Evolutionary conservation across 2,888 invertebrate species (phyloP).

Genomic region (Heteromurus nitidus): DNA sequence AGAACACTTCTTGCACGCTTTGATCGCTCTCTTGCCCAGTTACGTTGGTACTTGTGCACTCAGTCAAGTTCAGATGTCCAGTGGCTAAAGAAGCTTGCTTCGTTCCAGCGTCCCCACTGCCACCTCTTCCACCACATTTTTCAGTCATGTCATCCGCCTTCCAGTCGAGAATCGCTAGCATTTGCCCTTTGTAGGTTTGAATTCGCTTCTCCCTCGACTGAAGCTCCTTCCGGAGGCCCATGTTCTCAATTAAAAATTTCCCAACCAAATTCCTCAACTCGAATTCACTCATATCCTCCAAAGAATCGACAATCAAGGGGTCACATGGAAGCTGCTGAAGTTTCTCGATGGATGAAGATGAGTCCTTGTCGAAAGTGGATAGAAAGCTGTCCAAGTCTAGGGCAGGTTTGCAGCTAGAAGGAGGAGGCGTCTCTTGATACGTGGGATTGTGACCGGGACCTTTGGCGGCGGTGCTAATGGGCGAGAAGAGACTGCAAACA

Average conservation of each 20-base stretch:
- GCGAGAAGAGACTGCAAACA: slow-evolving; percentile 13
- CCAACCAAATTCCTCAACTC: slow-evolving; percentile 32
- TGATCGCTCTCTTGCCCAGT: neutral
- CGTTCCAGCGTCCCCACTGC: neutral
- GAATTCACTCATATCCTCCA: slow-evolving; percentile 10
- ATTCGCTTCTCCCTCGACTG: slow-evolving; percentile 32
- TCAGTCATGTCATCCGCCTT: slow-evolving; percentile 3
- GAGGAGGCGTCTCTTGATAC: neutral
- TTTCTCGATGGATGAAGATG: neutral
- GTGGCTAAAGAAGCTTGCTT: neutral
- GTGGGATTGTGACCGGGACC: no score
- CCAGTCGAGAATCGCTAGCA: slow-evolving; percentile 53
- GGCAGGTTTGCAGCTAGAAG: neutral
- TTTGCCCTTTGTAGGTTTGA: slow-evolving; percentile 46
- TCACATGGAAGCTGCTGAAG: neutral
- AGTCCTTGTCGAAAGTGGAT: slow-evolving; percentile 2
- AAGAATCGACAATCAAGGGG: neutral
- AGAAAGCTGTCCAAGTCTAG: slow-evolving; percentile 17
- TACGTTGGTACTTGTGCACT: no score
- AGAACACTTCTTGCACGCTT: neutral
- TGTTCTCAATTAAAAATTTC: slow-evolving; percentile 36
- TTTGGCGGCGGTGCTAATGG: no score
- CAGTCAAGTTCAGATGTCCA: neutral
- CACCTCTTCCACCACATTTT: no score
- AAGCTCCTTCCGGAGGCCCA: slow-evolving; percentile 46